phyloP scores from a whole-genome alignment of 2,888 invertebrate species.

The Acronicta leporina region DNA sequence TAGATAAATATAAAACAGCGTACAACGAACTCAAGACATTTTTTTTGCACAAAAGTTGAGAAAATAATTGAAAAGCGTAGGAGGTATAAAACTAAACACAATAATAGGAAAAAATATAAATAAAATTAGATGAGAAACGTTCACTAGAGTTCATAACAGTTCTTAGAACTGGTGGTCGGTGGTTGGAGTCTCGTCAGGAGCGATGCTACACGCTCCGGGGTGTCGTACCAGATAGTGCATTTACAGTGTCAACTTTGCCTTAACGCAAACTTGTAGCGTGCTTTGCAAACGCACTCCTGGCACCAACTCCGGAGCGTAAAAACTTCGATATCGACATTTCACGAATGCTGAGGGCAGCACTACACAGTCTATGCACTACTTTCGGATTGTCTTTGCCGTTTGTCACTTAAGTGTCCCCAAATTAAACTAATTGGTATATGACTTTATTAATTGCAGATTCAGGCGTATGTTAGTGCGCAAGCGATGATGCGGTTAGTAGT shows the following conservation, averaged over 20 bases:
- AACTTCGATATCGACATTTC: conserved; percentile 76
- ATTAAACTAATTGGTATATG: conserved; percentile 45
- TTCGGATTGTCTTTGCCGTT: conserved; percentile 80
- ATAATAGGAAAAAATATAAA: conserved; percentile 47
- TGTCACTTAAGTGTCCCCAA: conserved; percentile 69
- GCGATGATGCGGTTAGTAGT: conserved; percentile 47
- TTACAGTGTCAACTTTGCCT: conserved; percentile 94
- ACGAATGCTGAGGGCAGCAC: conserved; percentile 73
- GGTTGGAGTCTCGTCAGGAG: conserved; percentile 71
- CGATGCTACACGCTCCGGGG: conserved; percentile 91
- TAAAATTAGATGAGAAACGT: conserved; percentile 43
- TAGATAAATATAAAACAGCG: conserved; percentile 37
- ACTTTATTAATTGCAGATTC: conserved; percentile 30
- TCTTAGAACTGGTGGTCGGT: conserved; percentile 68
- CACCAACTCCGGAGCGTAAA: conserved; percentile 95
- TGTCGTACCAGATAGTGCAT: conserved; percentile 99
- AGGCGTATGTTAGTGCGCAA: conserved; percentile 55
- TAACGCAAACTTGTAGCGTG: conserved; percentile 86
- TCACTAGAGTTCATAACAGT: conserved; percentile 79
- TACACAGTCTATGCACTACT: conserved; percentile 76
- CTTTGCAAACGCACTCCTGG: conserved; percentile 99
- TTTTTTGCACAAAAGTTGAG: conserved; percentile 43
- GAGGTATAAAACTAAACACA: conserved; percentile 46
- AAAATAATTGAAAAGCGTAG: conserved; percentile 47
- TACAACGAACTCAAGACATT: conserved; percentile 49